Percentiles rank a stretch among this genome's conserved stretches.
phyloP scores from a whole-genome alignment of 2,797 vertebrate genomes.

The Poeciliopsis gracilis region DNA sequence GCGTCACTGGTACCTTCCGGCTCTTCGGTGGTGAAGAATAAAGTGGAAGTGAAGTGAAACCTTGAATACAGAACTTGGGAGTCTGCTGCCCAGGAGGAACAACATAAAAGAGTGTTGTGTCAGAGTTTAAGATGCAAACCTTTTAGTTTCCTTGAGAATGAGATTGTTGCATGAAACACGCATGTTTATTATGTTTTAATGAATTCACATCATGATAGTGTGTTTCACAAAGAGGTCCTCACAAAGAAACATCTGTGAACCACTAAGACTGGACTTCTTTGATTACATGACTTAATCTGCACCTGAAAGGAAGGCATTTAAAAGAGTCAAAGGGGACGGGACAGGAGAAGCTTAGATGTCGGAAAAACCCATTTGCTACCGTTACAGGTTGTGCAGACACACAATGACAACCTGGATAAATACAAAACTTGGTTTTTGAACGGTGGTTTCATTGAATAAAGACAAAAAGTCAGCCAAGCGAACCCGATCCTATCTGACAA shows the following conservation, averaged over 20 bases:
- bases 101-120: neutral
- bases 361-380: neutral
- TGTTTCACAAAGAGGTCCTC: neutral
- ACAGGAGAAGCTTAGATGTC: neutral
- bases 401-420: neutral
- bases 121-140: neutral
- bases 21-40: slow-evolving; percentile 33
- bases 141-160: neutral
- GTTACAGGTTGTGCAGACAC: neutral
- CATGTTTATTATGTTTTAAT: neutral
- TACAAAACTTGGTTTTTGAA: neutral
- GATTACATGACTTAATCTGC: slow-evolving; percentile 49
- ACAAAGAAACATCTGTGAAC: slow-evolving; percentile 16
- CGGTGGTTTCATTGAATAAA: neutral
- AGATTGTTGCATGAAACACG: neutral
- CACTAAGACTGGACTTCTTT: slow-evolving; percentile 53
- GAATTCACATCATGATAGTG: slow-evolving; percentile 1
- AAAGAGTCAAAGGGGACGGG: neutral
- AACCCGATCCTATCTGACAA: neutral
- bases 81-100: neutral
- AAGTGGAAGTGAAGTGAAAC: slow-evolving; percentile 40
- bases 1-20: slow-evolving; percentile 49
- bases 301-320: slow-evolving; percentile 61
- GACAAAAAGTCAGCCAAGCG: neutral
- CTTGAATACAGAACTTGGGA: slow-evolving; percentile 38